Percentiles rank a stretch among this genome's conserved stretches.
Evolutionary conservation across 2,113 vertebrate species (phyloP).

Genomic region (Corythornis vintsioides): DNA sequence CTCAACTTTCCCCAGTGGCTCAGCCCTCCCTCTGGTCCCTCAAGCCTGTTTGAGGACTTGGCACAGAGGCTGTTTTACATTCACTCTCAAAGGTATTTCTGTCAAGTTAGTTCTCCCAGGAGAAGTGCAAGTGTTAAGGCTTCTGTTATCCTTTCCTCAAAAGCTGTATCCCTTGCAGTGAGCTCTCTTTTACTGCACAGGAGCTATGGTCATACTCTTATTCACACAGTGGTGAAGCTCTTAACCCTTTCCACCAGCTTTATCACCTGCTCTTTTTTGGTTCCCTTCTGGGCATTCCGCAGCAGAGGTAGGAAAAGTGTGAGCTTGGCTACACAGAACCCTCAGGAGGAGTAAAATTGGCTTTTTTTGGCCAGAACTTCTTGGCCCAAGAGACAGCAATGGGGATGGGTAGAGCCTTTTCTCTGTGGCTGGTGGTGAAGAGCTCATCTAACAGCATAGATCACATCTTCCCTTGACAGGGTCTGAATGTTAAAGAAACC

Average conservation of each 20-base stretch:
- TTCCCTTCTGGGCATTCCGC: background rate
- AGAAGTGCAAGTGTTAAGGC: background rate
- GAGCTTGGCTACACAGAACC: background rate
- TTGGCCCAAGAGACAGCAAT: background rate
- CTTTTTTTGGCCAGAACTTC: background rate
- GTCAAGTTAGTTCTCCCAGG: background rate
- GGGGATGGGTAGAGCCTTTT: background rate
- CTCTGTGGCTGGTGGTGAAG: background rate
- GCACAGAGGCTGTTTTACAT: background rate
- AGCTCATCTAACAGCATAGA: background rate
- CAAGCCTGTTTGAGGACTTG: background rate
- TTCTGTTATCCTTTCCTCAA: background rate
- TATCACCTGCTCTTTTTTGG: background rate
- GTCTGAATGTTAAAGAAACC: conserved; percentile 56
- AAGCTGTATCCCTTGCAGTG: background rate
- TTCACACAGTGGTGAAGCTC: rapidly evolving
- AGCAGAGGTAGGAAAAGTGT: background rate
- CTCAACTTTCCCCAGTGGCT: background rate
- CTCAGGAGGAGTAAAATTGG: background rate
- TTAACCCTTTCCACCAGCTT: background rate
- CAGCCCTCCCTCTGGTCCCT: rapidly evolving
- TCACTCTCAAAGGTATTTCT: background rate
- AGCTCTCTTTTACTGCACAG: rapidly evolving
- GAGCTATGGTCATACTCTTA: rapidly evolving
- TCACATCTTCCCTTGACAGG: conserved; percentile 26